These are phyloP conservation scores for Onychomys arenicola DNA, from an alignment of 2,797 vertebrate genomes.

Conservation along the genomic window DNA sequence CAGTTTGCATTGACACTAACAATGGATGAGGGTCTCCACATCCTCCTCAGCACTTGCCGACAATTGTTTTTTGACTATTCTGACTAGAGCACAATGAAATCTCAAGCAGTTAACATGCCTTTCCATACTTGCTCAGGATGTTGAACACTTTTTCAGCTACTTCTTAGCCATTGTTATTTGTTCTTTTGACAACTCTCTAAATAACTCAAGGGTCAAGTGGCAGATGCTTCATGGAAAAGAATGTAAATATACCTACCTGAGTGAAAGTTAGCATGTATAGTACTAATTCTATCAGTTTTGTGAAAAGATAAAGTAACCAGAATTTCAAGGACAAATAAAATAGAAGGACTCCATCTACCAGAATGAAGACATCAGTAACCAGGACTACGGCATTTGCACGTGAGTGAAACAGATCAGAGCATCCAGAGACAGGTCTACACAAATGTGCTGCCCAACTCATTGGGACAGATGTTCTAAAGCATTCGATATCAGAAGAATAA, in stretches of 20 bases:
- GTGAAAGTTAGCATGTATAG: background rate
- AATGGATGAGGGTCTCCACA: background rate
- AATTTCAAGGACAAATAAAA: background rate
- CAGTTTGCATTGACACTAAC: too few relatives aligned
- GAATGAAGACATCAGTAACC: background rate
- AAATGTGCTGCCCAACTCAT: background rate
- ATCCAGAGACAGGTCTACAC: background rate
- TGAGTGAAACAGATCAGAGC: background rate
- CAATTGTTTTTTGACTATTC: background rate
- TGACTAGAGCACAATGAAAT: background rate
- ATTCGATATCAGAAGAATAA: background rate
- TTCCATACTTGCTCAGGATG: background rate
- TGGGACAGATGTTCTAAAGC: background rate
- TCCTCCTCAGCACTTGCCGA: too few relatives aligned
- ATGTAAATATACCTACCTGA: background rate
- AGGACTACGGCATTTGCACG: background rate
- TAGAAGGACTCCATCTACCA: background rate
- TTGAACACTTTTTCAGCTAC: background rate
- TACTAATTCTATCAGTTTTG: background rate
- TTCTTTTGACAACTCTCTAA: background rate
- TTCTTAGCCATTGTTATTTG: background rate
- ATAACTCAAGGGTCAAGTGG: background rate
- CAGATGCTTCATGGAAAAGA: background rate
- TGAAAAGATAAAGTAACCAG: background rate
- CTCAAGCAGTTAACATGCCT: background rate